Evolutionary conservation across 2,113 vertebrate genomes (phyloP).

Genomic region (Syngnathoides biaculeatus): DNA sequence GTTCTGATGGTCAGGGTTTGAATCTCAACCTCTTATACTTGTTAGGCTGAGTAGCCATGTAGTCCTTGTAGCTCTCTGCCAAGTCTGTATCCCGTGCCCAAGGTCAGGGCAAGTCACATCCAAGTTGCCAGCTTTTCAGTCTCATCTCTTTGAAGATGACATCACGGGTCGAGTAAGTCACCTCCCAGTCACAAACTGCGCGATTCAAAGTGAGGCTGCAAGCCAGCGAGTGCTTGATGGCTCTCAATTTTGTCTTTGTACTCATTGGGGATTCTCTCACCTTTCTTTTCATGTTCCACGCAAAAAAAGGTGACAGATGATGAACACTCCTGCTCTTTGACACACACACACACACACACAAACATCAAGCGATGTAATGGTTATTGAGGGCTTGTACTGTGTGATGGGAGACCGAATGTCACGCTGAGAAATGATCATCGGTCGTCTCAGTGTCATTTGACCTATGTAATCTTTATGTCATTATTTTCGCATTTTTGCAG

Average conservation of each 20-base stretch:
- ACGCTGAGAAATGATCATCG: neutral
- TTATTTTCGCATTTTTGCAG: neutral
- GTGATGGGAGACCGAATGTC: neutral
- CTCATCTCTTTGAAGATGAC: slow-evolving; percentile 7
- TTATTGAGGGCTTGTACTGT: neutral
- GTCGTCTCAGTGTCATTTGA: neutral
- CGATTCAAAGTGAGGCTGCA: slow-evolving; percentile 20
- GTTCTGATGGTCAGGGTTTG: too few relatives aligned
- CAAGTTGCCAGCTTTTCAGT: slow-evolving; percentile 11
- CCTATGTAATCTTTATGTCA: neutral
- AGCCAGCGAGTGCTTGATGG: slow-evolving; percentile 26
- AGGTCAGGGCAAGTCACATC: slow-evolving; percentile 10
- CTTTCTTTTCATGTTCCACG: slow-evolving; percentile 11
- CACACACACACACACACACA: neutral
- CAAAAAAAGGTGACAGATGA: slow-evolving; percentile 9
- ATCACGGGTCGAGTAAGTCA: slow-evolving; percentile 6
- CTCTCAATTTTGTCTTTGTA: slow-evolving; percentile 34
- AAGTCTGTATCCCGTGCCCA: slow-evolving; percentile 20
- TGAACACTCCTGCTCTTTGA: neutral
- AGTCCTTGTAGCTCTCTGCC: slow-evolving; percentile 28
- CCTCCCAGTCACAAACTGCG: slow-evolving; percentile 7
- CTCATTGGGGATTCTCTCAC: slow-evolving; percentile 26
- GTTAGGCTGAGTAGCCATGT: slow-evolving; percentile 27
- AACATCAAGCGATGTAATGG: neutral
- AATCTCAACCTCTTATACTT: neutral